Conservation (phyloP, 2,888 invertebrate species). For the Perdita meconis region DNA sequence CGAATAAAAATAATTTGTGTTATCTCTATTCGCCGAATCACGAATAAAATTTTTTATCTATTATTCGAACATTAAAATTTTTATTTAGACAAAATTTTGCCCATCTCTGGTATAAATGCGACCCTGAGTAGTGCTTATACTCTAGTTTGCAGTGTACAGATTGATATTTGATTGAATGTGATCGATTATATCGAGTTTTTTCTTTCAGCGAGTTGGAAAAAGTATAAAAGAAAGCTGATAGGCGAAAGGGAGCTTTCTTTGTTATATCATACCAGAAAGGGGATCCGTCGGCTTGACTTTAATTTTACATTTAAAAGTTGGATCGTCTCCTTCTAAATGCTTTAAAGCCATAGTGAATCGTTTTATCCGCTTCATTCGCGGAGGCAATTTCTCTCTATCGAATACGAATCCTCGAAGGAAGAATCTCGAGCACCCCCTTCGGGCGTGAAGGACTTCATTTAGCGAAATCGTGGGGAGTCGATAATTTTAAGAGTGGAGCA, state of each 20-base stretch:
- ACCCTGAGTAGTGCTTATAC: no score
- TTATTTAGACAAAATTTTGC: no score
- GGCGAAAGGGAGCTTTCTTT: conserved; percentile 4
- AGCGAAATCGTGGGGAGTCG: conserved; percentile 12
- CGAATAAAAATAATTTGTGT: no score
- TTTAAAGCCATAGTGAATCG: conserved; percentile 28
- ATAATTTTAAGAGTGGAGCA: conserved; percentile 2
- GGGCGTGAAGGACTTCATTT: conserved; percentile 11
- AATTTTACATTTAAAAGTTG: conserved; percentile 42
- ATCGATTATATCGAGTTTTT: neutral
- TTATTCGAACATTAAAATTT: no score
- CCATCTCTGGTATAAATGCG: no score
- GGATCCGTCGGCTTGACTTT: conserved; percentile 15
- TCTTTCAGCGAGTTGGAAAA: neutral
- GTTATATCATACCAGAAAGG: neutral
- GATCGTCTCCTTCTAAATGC: conserved; percentile 4
- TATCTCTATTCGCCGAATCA: no score
- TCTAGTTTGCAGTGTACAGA: neutral
- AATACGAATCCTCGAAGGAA: neutral
- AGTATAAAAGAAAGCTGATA: conserved; percentile 1
- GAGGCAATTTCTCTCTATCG: conserved; percentile 29
- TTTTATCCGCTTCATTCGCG: conserved; percentile 37
- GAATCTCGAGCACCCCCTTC: conserved; percentile 16
- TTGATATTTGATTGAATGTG: neutral
- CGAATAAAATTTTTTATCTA: no score